Conservation (phyloP, 1,140 invertebrate genomes). For the Orchestia grillus region DNA sequence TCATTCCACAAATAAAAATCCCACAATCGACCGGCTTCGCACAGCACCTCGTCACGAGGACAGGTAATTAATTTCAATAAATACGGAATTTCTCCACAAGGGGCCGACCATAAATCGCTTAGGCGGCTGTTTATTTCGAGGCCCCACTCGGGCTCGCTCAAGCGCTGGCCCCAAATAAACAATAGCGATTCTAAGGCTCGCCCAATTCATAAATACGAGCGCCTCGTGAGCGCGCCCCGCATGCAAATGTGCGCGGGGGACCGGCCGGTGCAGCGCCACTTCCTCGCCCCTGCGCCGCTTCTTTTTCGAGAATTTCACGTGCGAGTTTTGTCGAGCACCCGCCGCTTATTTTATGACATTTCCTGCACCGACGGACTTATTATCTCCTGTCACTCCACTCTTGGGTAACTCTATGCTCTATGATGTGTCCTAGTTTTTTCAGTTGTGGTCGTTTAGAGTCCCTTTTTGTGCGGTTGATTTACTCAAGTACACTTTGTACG, state of each 20-base stretch:
- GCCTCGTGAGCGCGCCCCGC: not conserved
- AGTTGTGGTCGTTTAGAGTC: not conserved
- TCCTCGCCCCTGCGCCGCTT: not conserved
- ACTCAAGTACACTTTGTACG: not conserved
- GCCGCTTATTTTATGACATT: not conserved
- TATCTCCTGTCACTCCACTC: not conserved
- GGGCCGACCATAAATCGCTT: not conserved
- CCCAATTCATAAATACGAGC: constrained; percentile 48
- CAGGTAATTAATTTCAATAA: not conserved
- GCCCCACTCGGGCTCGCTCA: not conserved
- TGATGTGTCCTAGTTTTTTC: not conserved
- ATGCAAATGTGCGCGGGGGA: constrained; percentile 32
- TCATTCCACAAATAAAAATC: too few species aligned
- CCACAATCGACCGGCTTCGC: too few species aligned
- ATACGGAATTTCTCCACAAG: not conserved
- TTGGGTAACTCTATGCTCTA: too few species aligned
- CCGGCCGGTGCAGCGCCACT: not conserved
- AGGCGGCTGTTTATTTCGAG: not conserved
- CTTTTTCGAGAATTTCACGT: not conserved
- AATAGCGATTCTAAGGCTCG: constrained; percentile 33
- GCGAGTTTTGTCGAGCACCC: not conserved
- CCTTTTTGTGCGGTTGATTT: not conserved
- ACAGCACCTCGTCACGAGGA: not conserved
- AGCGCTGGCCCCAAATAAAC: constrained; percentile 18
- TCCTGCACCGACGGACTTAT: not conserved